These are phyloP conservation scores for Cairina moschata DNA, from an alignment of 2,113 vertebrate genomes.

Conservation along the genomic window DNA sequence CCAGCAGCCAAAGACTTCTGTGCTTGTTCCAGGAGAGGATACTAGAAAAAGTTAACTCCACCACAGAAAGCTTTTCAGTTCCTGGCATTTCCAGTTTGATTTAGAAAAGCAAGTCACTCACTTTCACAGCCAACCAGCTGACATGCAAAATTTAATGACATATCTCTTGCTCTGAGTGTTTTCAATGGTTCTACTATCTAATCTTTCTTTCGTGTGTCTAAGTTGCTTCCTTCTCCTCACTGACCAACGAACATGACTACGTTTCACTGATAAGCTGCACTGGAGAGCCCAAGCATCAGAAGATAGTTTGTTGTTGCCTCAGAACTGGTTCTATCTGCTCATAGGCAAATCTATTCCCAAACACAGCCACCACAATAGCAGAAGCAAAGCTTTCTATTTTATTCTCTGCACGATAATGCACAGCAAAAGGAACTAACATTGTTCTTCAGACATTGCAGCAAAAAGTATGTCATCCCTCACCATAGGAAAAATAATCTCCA, in stretches of 20 bases:
- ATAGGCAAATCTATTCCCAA: not conserved
- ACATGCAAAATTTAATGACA: not conserved
- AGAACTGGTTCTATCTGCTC: not conserved
- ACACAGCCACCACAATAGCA: not conserved
- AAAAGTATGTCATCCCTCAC: accelerated
- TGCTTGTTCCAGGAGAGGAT: not conserved
- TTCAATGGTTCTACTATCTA: not conserved
- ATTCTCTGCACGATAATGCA: not conserved
- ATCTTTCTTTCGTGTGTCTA: not conserved
- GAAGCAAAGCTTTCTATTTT: not conserved
- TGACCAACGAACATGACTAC: not conserved
- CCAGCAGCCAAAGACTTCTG: not conserved
- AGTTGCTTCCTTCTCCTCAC: not conserved
- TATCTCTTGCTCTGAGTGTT: not conserved
- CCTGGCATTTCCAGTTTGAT: not conserved
- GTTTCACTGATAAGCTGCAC: not conserved
- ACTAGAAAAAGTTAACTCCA: not conserved
- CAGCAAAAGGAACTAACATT: not conserved
- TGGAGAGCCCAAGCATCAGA: not conserved
- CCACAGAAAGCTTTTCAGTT: not conserved
- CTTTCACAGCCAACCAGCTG: not conserved
- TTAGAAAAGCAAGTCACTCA: not conserved
- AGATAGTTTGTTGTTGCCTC: not conserved
- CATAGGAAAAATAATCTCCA: not conserved
- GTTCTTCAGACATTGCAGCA: not conserved